phyloP scores from a whole-genome alignment of 2,797 vertebrate genomes.

The Gallinago stenura region DNA sequence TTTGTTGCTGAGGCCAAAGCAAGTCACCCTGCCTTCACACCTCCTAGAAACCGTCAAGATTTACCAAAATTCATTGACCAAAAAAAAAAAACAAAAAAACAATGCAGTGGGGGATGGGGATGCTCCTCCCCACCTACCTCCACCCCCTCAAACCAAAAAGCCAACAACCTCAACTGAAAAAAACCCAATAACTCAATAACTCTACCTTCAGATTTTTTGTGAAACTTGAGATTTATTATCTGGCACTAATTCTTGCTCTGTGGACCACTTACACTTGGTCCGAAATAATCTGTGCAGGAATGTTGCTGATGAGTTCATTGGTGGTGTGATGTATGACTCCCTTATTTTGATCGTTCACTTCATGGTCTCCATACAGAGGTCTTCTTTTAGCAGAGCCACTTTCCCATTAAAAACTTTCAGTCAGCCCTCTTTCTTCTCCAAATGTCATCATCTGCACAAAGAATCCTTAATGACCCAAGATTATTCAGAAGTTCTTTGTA shows the following conservation, averaged over 20 bases:
- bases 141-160: background rate
- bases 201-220: background rate
- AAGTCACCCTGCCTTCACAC: background rate
- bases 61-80: background rate
- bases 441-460: background rate
- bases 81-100: background rate
- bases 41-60: background rate
- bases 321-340: background rate
- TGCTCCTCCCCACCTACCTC: background rate
- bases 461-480: background rate
- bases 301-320: background rate
- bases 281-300: background rate
- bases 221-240: background rate
- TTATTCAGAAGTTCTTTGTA: background rate
- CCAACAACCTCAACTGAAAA: background rate
- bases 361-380: background rate
- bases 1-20: too few relatives aligned
- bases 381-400: background rate
- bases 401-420: background rate
- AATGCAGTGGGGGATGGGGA: accelerated
- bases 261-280: background rate
- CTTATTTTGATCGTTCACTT: background rate
- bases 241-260: background rate
- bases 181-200: background rate
- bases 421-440: background rate